phyloP scores from a whole-genome alignment of 2,113 vertebrate genomes.

The Pachyramphus minor region DNA sequence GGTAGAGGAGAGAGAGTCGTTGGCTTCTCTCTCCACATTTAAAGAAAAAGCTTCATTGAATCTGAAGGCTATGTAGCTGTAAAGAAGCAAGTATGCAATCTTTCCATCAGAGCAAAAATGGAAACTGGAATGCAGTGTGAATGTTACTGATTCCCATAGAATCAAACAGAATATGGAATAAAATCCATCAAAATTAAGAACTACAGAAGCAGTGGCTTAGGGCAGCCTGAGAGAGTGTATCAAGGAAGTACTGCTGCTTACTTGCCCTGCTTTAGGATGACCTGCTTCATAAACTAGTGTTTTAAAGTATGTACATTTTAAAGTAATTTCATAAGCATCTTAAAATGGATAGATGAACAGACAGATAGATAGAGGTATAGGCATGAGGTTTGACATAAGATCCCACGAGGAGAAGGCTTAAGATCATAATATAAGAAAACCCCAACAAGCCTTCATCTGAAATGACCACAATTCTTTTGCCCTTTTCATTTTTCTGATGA shows the following conservation, averaged over 20 bases:
- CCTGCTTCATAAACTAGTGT: not conserved
- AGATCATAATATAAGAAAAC: not conserved
- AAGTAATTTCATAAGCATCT: not conserved
- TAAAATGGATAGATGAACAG: not conserved
- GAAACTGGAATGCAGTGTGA: not conserved
- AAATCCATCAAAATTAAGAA: not conserved
- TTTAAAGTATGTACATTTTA: not conserved
- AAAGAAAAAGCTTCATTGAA: not conserved
- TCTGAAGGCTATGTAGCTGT: not conserved
- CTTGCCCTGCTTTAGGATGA: not conserved
- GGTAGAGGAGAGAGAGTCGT: not conserved
- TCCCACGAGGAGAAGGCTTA: not conserved
- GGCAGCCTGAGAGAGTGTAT: not conserved
- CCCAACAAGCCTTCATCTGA: not conserved
- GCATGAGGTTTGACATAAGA: not conserved
- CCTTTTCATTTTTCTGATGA: not conserved
- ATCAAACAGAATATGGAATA: not conserved
- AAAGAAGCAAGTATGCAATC: not conserved
- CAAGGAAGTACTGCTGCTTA: not conserved
- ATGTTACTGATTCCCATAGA: not conserved
- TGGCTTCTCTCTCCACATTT: not conserved
- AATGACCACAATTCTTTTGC: not conserved
- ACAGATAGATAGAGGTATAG: not conserved
- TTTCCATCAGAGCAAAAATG: not conserved
- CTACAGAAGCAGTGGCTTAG: not conserved